A percentile compares a stretch with the other conserved stretches of the same genome.
These are phyloP conservation scores for Scartelaos histophorus DNA, from an alignment of 2,113 vertebrate species.

Conservation along the genomic window DNA sequence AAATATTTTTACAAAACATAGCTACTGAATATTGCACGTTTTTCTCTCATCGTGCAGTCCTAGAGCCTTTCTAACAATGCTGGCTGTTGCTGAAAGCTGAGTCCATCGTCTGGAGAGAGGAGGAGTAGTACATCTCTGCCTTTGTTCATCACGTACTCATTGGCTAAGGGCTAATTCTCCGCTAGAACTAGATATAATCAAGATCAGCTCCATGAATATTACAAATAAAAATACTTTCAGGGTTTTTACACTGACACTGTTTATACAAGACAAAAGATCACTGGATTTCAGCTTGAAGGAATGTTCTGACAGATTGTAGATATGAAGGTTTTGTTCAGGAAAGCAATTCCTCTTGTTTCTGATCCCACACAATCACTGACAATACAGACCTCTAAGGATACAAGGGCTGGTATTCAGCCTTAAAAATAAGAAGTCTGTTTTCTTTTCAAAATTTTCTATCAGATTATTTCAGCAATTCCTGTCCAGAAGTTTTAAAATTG, in stretches of 20 bases:
- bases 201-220: conserved; percentile 12
- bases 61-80: conserved; percentile 14
- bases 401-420: background rate
- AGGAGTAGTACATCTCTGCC: conserved; percentile 37
- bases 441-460: background rate
- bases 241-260: background rate
- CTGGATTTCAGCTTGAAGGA: background rate
- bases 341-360: background rate
- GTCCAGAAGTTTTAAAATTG: too few relatives aligned
- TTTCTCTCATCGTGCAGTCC: too few relatives aligned
- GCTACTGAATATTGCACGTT: too few relatives aligned
- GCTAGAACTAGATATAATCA: conserved; percentile 26
- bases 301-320: background rate
- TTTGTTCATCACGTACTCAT: conserved; percentile 43
- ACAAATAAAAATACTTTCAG: conserved; percentile 1
- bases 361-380: background rate
- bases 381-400: too few relatives aligned
- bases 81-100: conserved; percentile 48
- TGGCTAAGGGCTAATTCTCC: conserved; percentile 44
- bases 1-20: too few relatives aligned
- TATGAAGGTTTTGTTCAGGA: background rate
- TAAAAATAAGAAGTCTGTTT: background rate
- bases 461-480: too few relatives aligned
- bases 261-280: too few relatives aligned
- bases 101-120: conserved; percentile 31